Conservation (phyloP, 2,113 vertebrate genomes). For the Nycticorax nycticorax region DNA sequence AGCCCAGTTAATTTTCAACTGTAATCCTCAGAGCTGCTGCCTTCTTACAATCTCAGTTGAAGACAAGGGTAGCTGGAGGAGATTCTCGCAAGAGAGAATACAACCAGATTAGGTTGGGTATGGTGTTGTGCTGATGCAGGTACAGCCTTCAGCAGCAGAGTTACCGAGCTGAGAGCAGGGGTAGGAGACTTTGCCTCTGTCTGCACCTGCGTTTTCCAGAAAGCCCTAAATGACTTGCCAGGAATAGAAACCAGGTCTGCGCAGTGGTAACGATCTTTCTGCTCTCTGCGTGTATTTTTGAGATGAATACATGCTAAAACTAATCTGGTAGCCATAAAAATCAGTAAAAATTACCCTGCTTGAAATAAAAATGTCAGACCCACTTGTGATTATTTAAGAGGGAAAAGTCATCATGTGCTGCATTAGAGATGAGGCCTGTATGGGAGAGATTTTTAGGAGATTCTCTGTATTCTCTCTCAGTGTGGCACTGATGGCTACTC, state of each 20-base stretch:
- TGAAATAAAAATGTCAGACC: not conserved
- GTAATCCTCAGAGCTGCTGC: not conserved
- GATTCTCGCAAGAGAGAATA: not conserved
- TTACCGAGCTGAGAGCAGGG: not conserved
- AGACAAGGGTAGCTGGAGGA: not conserved
- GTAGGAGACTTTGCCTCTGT: not conserved
- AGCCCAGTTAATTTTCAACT: not conserved
- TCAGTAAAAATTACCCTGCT: not conserved
- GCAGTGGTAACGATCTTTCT: not conserved
- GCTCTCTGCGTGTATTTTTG: not conserved
- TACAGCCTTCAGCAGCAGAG: not conserved
- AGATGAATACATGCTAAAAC: not conserved
- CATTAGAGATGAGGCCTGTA: not conserved
- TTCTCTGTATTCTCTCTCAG: not conserved
- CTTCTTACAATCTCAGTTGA: not conserved
- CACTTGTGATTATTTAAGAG: not conserved
- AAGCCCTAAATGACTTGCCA: not conserved
- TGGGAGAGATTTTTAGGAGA: not conserved
- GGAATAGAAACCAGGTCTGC: not conserved
- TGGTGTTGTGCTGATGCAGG: not conserved
- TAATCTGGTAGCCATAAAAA: not conserved
- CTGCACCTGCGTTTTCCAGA: not conserved
- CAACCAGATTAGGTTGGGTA: accelerated
- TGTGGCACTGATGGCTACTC: not conserved
- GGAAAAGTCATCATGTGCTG: not conserved